Evolutionary conservation across 1,140 invertebrate species (phyloP), one percentile per base, ranked within the genome.

Genomic region (Plectus sambesii): DNA sequence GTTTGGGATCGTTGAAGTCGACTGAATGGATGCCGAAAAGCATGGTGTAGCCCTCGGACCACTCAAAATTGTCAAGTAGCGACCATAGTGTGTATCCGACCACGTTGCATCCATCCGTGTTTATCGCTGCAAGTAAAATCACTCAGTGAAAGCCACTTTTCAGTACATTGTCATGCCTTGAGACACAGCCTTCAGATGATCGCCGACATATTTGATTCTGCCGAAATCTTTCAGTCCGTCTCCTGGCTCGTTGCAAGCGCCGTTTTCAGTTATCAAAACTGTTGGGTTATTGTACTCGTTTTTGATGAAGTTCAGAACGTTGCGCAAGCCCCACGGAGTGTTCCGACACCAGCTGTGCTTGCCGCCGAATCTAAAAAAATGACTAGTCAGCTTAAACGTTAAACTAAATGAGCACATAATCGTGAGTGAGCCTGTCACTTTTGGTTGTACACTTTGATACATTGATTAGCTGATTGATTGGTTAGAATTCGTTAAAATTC

Each of bases 61-160:
- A 86, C 69, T 86, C 83, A 63, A 84, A 84, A 66, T 83, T 85
- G 51, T 85, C 83, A 53, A 85, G 70, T 0, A 86, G 63, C 51
- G 79, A 80, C 82, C 83, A 85, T 35, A 77, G 71, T 0, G 79
- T 77, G 57, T 84, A 85, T 0, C 74, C 79, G 12, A 71, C 64
- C 0, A 85, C 75, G 30, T 80, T 76, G 25, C 78, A 79, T 0
- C 75, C 74, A 56, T 82, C 79, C 12, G 77, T 82, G 80, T 78
- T 71, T 29, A 78, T 56, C 3, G 84, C 76, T 1, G 82, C 81
- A 70, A 49, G 27, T 58, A 20, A 15, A 2, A n/a, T 51, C 5
- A 23, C 38, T 9, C 12, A 15, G 2, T 2, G 42, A 3, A 8
- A 9, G 27, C 30, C 3, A 5, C 17, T 42, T 23, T 22, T 30